phyloP scores from a whole-genome alignment of 2,113 vertebrate genomes.

The Microtus ochrogaster region DNA sequence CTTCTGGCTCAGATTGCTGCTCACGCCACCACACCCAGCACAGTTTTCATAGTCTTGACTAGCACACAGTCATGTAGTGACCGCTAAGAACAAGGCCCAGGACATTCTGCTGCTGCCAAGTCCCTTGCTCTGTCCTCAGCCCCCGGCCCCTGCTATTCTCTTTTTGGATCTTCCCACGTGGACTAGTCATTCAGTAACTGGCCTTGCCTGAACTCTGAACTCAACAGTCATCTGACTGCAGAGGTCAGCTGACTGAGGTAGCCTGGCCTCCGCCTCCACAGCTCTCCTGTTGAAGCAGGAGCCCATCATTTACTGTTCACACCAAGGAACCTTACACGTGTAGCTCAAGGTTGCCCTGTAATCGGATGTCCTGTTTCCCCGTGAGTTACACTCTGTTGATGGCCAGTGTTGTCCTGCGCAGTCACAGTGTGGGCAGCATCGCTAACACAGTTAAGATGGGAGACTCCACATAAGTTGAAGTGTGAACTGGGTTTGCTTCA shows the following conservation, averaged over 20 bases:
- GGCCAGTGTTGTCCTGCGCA: fast-evolving
- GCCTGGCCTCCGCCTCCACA: too few relatives aligned
- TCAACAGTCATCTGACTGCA: fast-evolving
- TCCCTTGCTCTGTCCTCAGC: neutral
- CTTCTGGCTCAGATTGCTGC: neutral
- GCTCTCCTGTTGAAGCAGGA: neutral
- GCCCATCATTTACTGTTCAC: too few relatives aligned
- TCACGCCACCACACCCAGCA: neutral
- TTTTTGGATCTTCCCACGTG: neutral
- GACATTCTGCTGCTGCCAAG: fast-evolving
- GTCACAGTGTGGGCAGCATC: fast-evolving
- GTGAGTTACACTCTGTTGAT: fast-evolving
- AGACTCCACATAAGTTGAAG: neutral
- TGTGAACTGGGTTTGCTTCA: neutral
- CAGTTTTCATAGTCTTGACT: neutral
- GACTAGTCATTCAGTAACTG: neutral
- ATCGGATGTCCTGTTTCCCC: fast-evolving
- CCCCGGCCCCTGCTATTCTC: too few relatives aligned
- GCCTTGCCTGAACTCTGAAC: fast-evolving
- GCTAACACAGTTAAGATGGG: fast-evolving
- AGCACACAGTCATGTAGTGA: neutral
- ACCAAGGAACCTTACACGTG: neutral
- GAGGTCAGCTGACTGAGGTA: neutral
- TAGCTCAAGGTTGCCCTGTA: neutral
- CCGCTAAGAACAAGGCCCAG: neutral